Conservation (phyloP, 2,888 invertebrate species). For the Cyclophora punctaria region DNA sequence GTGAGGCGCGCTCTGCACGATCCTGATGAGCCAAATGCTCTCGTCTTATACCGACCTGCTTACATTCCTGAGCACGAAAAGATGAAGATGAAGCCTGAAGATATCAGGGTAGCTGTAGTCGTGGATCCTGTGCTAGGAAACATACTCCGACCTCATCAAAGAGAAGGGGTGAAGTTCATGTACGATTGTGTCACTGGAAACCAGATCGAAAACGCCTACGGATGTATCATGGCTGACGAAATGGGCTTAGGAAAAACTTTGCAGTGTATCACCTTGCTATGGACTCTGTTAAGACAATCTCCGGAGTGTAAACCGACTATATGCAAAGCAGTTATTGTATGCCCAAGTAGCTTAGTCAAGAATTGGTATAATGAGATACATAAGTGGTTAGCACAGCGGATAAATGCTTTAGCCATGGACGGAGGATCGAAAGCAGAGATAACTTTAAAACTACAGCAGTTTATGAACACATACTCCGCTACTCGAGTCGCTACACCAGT, state of each 20-base stretch:
- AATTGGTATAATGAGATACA: constrained; percentile 99
- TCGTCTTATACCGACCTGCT: constrained; percentile 91
- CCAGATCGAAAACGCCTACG: constrained; percentile 88
- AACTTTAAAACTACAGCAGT: constrained; percentile 84
- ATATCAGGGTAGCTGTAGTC: constrained; percentile 92
- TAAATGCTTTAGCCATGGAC: constrained; percentile 89
- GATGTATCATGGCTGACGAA: constrained; percentile 99
- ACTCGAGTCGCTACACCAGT: constrained; percentile 89
- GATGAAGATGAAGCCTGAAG: constrained; percentile 82
- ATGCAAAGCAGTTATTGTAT: constrained; percentile 94
- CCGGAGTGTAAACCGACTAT: constrained; percentile 93
- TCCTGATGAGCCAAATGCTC: constrained; percentile 92
- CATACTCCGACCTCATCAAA: constrained; percentile 95
- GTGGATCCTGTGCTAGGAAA: constrained; percentile 95
- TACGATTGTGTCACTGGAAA: constrained; percentile 97
- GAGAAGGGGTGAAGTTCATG: constrained; percentile 99
- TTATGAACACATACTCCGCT: constrained; percentile 86
- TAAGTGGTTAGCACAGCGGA: constrained; percentile 94
- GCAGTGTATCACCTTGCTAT: constrained; percentile 96
- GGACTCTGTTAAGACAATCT: constrained; percentile 95
- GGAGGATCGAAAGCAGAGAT: constrained; percentile 92
- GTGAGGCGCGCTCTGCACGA: constrained; percentile 88
- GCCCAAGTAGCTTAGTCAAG: constrained; percentile 97
- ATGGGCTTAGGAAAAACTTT: constrained; percentile 98
- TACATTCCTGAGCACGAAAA: constrained; percentile 89